Percentiles rank a stretch among this genome's conserved stretches.
phyloP scores from a whole-genome alignment of 2,888 invertebrate species.

The Psococerastis gibbosa region DNA sequence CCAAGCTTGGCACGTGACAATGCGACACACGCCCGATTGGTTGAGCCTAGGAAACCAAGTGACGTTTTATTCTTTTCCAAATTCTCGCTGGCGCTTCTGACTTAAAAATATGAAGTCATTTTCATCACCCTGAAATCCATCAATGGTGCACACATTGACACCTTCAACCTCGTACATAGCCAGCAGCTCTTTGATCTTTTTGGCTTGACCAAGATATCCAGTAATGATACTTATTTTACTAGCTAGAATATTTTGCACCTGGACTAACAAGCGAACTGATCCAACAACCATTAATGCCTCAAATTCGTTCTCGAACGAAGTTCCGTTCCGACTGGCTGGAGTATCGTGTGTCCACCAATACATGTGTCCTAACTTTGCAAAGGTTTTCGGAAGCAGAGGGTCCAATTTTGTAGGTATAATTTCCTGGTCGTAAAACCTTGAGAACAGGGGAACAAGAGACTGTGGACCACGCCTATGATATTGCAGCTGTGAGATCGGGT shows the following conservation, averaged over 20 bases:
- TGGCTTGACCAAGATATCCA: constrained; percentile 1
- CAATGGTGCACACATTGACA: not conserved
- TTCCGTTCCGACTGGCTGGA: not conserved
- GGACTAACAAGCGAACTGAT: not conserved
- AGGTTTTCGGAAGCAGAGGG: not conserved
- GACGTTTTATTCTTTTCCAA: not conserved
- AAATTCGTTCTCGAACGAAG: not conserved
- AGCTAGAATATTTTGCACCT: not conserved
- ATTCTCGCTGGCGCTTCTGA: not conserved
- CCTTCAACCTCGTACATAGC: not conserved
- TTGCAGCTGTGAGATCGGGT: not conserved
- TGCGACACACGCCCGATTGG: not conserved
- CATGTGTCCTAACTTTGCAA: not conserved
- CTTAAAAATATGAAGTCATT: constrained; percentile 1
- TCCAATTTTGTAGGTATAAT: not conserved
- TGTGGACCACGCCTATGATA: not conserved
- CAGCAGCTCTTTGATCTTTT: not conserved
- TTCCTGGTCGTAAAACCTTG: not conserved
- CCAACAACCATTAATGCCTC: not conserved
- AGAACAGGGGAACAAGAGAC: not conserved
- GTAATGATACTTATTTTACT: not conserved
- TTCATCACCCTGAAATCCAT: not conserved
- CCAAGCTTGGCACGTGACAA: not conserved
- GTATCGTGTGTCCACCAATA: not conserved
- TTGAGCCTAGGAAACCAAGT: not conserved